Percentiles rank a stretch among this genome's conserved stretches.
Evolutionary conservation across 2,888 invertebrate genomes (phyloP).

Genomic region (Amiota communis): DNA sequence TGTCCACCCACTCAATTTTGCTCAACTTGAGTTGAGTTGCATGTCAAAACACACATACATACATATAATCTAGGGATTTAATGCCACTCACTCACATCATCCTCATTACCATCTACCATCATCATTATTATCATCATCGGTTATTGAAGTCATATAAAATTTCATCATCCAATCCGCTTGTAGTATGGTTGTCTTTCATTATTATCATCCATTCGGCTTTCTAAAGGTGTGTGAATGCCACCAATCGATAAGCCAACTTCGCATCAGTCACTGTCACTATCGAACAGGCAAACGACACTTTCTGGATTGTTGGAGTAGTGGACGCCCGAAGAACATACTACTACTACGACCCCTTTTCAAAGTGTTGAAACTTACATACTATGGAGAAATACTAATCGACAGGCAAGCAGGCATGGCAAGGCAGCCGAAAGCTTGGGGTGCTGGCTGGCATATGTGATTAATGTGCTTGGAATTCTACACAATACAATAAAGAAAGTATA

Average conservation of each 20-base stretch:
- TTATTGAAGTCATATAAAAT: constrained; percentile 50
- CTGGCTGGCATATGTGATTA: constrained; percentile 64
- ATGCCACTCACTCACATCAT: constrained; percentile 12
- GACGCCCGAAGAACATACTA: background rate
- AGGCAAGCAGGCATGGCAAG: background rate
- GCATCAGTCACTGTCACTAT: constrained; percentile 72
- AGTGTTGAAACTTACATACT: background rate
- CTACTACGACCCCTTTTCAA: background rate
- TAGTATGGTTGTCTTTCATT: constrained; percentile 25
- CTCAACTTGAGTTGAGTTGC: background rate
- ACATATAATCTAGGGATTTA: constrained; percentile 27
- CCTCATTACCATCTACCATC: background rate
- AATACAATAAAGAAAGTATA: too few species aligned
- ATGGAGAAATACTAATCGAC: constrained; percentile 11
- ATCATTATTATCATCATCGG: constrained; percentile 25
- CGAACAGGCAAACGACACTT: background rate
- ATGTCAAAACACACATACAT: constrained; percentile 4
- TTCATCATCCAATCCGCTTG: constrained; percentile 61
- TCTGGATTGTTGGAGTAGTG: too few species aligned
- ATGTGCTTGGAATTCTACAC: constrained; percentile 62
- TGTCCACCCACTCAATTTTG: background rate
- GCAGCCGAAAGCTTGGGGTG: background rate
- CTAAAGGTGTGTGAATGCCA: constrained; percentile 63
- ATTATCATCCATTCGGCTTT: constrained; percentile 39
- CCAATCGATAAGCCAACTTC: constrained; percentile 66